Evolutionary conservation across 2,797 vertebrate species (phyloP).

Genomic region (Sebastes cheni): DNA sequence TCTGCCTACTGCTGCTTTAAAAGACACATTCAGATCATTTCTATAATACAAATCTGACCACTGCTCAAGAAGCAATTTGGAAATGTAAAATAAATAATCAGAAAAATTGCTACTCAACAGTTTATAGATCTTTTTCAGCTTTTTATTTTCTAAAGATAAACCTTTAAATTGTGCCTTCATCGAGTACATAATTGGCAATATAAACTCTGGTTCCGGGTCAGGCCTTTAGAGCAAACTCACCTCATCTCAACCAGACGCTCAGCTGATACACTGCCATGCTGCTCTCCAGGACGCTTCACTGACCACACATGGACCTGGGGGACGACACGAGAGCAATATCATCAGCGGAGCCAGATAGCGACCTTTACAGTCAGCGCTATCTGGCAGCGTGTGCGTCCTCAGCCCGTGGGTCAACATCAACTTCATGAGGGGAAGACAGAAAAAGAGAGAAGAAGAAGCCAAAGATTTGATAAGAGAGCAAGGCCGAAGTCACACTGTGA

Average conservation of each 20-base stretch:
- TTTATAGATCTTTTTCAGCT: neutral
- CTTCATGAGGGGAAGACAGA: slow-evolving; percentile 9
- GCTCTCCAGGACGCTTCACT: slow-evolving; percentile 67
- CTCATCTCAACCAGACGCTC: slow-evolving; percentile 78
- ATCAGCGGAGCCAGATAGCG: slow-evolving; percentile 39
- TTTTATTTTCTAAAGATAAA: neutral
- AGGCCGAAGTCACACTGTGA: slow-evolving; percentile 19
- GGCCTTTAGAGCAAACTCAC: slow-evolving; percentile 62
- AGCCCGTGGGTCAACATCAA: slow-evolving; percentile 38
- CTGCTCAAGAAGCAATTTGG: neutral
- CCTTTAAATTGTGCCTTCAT: neutral
- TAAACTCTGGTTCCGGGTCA: neutral
- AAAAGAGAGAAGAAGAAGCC: slow-evolving; percentile 14
- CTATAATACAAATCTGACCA: neutral
- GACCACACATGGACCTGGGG: slow-evolving; percentile 69
- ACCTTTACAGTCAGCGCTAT: slow-evolving; percentile 25
- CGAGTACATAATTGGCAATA: neutral
- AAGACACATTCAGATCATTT: too few relatives aligned
- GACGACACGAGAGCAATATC: slow-evolving; percentile 35
- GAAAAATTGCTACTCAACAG: neutral
- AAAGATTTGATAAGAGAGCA: slow-evolving; percentile 20
- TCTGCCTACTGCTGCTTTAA: too few relatives aligned
- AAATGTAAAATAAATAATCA: neutral
- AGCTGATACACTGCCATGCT: slow-evolving; percentile 67
- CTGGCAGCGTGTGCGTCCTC: slow-evolving; percentile 8